These are phyloP conservation scores for Pedetes capensis DNA, from an alignment of 2,113 vertebrate species.

Conservation along the genomic window DNA sequence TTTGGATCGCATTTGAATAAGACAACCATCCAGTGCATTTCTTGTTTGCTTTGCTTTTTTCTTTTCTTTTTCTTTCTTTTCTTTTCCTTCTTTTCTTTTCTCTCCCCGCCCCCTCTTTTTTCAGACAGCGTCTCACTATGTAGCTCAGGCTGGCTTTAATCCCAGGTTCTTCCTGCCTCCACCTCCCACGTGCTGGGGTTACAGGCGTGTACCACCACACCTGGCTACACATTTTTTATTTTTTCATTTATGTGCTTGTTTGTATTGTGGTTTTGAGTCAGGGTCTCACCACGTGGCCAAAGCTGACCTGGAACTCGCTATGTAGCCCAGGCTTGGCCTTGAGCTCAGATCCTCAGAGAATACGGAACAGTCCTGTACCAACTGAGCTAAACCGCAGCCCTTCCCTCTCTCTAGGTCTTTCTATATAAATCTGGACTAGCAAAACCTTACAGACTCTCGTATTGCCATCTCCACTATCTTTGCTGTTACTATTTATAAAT, in stretches of 20 bases:
- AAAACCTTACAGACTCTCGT: not conserved
- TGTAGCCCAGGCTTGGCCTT: too few species aligned
- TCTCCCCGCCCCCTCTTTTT: too few species aligned
- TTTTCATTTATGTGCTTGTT: too few species aligned
- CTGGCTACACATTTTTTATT: not conserved
- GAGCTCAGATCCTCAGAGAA: too few species aligned
- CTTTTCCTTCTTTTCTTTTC: not conserved
- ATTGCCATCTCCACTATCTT: not conserved
- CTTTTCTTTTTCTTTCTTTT: too few species aligned
- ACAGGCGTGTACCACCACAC: too few species aligned
- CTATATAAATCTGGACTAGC: not conserved
- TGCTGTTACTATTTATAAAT: not conserved
- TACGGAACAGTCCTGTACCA: too few species aligned
- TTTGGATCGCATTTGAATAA: not conserved
- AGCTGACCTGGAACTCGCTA: too few species aligned
- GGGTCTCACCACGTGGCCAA: too few species aligned
- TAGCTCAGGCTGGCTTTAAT: not conserved
- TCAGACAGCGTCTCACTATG: not conserved
- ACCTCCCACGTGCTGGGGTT: not conserved
- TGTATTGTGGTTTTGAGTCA: too few species aligned
- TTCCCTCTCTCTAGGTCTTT: not conserved
- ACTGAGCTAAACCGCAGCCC: too few species aligned
- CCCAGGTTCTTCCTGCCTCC: not conserved
- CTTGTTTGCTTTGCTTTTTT: too few species aligned
- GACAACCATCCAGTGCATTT: not conserved